Base-by-base conservation (phyloP, 2,113 vertebrate species). In the Sialia sialis region DNA sequence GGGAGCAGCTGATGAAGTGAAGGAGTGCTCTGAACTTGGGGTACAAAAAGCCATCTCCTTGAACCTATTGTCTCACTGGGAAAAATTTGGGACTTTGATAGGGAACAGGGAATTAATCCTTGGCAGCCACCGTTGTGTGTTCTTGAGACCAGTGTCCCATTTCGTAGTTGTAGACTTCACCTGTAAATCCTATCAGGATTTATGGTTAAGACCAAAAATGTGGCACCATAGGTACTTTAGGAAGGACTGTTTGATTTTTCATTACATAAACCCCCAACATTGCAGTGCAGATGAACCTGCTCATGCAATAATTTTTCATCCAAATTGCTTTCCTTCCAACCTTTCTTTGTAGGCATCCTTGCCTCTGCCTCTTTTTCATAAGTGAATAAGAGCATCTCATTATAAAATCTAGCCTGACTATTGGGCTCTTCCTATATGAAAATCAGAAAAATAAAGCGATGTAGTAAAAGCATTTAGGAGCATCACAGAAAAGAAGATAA, bases 41-140 rank as follows among this genome's bases (percentile, higher is more conserved):
- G 32, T 46, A 41, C 0, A 2, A 54, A 93, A 78, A 63, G 9
- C 9, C 7, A 7, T 44, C 16, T 7, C 19, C 13, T 49, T 1
- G 0, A 81, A n/a, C 4, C 7, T 16, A 0, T 21, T 48, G 7
- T 27, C 74, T 84, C 3, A 0, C 46, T 43, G 84, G 16, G 41
- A 27, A 15, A 39, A 23, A 22, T 14, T 14, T 21, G 19, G 34
- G 29, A 25, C 54, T 46, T 39, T 3, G 23, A 18, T 21, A 34
- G 4, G 44, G 46, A n/a, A 36, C 26, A n/a, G 23, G 17, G 13
- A 21, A 9, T 66, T 60, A 59, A 34, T 43, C 34, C 43, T 68
- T 70, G 49, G 23, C 39, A 74, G 59, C 27, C 0, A 0, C 64
- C 43, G 23, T 41, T 39, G 60, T 1, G 0, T 34, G 6, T 34